Evolutionary conservation across 2,113 vertebrate species (phyloP).

Genomic region (Todiramphus chloris): DNA sequence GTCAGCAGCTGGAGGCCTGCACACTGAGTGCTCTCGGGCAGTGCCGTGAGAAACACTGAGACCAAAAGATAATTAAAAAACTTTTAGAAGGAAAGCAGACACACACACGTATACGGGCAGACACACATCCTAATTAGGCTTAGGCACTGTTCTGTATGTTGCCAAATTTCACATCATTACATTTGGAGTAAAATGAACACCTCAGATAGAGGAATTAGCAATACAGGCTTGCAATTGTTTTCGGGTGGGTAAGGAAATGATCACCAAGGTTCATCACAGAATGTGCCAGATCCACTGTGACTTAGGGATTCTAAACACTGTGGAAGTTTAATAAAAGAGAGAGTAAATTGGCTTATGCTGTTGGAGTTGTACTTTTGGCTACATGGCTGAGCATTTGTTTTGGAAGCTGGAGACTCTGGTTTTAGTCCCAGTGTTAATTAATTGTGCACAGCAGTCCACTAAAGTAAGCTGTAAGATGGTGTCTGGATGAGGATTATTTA

Average conservation of each 20-base stretch:
- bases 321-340: conserved; percentile 63
- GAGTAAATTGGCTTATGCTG: conserved; percentile 53
- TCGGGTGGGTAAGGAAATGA: not conserved
- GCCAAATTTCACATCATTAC: not conserved
- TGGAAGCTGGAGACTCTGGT: conserved; percentile 64
- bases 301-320: conserved; percentile 54
- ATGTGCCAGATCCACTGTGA: conserved; percentile 29
- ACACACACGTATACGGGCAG: not conserved
- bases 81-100: not conserved
- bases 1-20: not conserved
- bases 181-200: not conserved
- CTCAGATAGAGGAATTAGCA: not conserved
- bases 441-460: conserved; percentile 38
- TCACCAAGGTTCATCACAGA: conserved; percentile 9
- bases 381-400: conserved; percentile 58
- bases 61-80: not conserved
- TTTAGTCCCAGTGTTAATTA: conserved; percentile 67
- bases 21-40: not conserved
- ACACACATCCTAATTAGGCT: not conserved
- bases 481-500: conserved; percentile 36
- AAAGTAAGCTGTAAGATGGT: conserved; percentile 50
- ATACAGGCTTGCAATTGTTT: not conserved
- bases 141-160: not conserved
- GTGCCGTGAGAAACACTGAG: not conserved
- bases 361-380: conserved; percentile 60